Evolutionary conservation across 2,888 invertebrate species (phyloP).

Genomic region (Tryphoninae sp.): DNA sequence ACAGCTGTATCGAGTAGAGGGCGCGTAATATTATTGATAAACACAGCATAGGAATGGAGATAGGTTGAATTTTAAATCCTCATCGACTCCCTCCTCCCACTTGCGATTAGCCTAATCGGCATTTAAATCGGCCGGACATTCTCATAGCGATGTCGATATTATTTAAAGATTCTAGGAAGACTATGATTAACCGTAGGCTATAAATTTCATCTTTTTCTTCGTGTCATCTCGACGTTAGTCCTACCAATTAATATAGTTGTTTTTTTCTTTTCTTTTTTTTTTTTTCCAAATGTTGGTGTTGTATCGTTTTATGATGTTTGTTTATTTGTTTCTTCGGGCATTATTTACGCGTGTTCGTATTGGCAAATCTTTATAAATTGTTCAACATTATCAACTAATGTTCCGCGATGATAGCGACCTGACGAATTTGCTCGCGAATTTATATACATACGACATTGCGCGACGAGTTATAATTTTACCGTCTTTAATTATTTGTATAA

Average conservation of each 20-base stretch:
- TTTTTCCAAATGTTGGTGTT: conserved; percentile 40
- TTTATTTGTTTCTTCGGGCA: conserved; percentile 25
- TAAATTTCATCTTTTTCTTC: conserved; percentile 69
- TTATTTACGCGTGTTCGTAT: conserved; percentile 37
- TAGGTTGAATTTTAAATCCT: conserved; percentile 43
- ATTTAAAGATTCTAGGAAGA: conserved; percentile 79
- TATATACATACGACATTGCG: neutral
- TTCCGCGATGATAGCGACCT: conserved; percentile 24
- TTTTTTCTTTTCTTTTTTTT: conserved; percentile 30
- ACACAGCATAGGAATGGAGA: conserved; percentile 63
- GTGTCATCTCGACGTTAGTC: conserved; percentile 65
- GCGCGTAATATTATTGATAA: conserved; percentile 62
- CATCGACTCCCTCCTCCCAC: conserved; percentile 47
- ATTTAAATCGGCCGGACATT: conserved; percentile 69
- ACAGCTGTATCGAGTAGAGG: conserved; percentile 57
- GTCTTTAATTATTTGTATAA: conserved; percentile 2
- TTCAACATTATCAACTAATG: conserved; percentile 2
- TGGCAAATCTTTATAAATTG: conserved; percentile 44
- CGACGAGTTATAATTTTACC: neutral
- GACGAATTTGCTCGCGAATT: neutral
- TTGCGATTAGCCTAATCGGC: conserved; percentile 53
- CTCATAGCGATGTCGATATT: conserved; percentile 70
- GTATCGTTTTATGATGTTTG: conserved; percentile 35
- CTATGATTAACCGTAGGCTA: conserved; percentile 81
- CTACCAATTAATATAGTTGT: conserved; percentile 65